Evolutionary conservation across 2,797 vertebrate genomes (phyloP).

Genomic region (Craterocephalus amniculus): DNA sequence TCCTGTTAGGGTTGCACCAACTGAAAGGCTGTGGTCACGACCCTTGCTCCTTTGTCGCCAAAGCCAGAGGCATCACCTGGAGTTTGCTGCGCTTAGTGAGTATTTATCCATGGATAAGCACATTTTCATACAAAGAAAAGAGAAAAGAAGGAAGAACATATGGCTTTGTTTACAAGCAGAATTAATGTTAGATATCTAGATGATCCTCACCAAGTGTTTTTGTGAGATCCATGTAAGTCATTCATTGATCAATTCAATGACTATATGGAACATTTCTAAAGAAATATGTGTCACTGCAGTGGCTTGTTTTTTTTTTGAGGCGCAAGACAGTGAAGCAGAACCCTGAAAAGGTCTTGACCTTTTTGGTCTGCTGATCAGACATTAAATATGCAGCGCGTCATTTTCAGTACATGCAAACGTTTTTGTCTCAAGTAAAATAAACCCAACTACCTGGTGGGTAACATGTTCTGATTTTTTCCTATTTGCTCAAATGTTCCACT

Average conservation of each 20-base stretch:
- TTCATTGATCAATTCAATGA: conserved; percentile 4
- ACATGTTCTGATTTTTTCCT: conserved; percentile 50
- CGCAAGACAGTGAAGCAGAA: conserved; percentile 46
- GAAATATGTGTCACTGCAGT: conserved; percentile 26
- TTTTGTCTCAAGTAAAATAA: conserved; percentile 55
- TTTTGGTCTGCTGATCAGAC: conserved; percentile 53
- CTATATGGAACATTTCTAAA: conserved; percentile 11
- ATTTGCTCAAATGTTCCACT: conserved; percentile 23
- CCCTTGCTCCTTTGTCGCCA: conserved; percentile 63
- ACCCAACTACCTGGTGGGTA: conserved; percentile 39
- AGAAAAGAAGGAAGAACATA: conserved; percentile 2
- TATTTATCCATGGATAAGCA: conserved; percentile 34
- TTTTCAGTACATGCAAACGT: conserved; percentile 58
- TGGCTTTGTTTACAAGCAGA: not conserved
- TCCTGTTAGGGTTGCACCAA: conserved; percentile 77
- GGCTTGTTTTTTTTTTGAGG: not conserved
- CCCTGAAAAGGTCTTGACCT: conserved; percentile 70
- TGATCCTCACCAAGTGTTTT: conserved; percentile 4
- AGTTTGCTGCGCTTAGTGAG: conserved; percentile 40
- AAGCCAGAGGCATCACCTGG: conserved; percentile 79
- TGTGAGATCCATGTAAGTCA: conserved; percentile 2
- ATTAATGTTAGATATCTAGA: not conserved
- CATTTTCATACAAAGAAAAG: conserved; percentile 14
- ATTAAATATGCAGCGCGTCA: conserved; percentile 69
- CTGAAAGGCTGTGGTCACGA: conserved; percentile 83